Base-by-base conservation (phyloP, 2,797 vertebrate species). In the Melanotaenia trifasciata region DNA sequence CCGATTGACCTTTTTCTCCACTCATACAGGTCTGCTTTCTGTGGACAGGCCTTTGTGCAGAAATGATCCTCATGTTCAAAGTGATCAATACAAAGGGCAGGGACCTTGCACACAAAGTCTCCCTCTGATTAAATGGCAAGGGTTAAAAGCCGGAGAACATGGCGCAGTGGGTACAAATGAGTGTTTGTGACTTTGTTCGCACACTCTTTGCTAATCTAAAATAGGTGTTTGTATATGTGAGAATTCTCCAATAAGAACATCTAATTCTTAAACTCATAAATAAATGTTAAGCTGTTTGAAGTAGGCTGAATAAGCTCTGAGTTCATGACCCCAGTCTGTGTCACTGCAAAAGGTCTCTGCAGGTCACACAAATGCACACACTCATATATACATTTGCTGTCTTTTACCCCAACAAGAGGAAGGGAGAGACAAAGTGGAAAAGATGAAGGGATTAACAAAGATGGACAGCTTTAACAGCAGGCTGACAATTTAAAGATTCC, bases 1-100 rank as follows among this genome's bases (percentile, higher is more conserved):
- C 84, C 87, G 67, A 72, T 79, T 91, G 89, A 91, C 87, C 90
- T 91, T 57, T 91, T 67, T 86, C 87, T 86, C 80, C 45, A 50
- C 80, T 88, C 84, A 89, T 87, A 81, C 90, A 88, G 88, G 86
- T 84, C 79, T 83, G 59, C 84, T 84, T 81, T 87, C 84, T 80
- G 78, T 85, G 83, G 85, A 90, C 75, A 60, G 76, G 59, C 70
- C 81, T 83, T 85, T 81, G 82, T 47, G 2, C 84, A 56, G 82
- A 89, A 86, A 81, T 84, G 83, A 80, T 86, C 83, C 84, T 84
- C 68, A 87, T 91, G 83, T 87, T 87, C 82, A 89, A 86, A 84
- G 89, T 84, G 89, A 94, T 94, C 93, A 92, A 94, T 94, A 89
- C 83, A 78, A 81, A 89, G 86, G 83, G 84, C 90, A 92, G 78